A percentile compares a stretch with the other conserved stretches of the same genome.
These are phyloP conservation scores for Plecturocebus donacophilus DNA, from an alignment of 2,113 vertebrate species.

Conservation along the genomic window DNA sequence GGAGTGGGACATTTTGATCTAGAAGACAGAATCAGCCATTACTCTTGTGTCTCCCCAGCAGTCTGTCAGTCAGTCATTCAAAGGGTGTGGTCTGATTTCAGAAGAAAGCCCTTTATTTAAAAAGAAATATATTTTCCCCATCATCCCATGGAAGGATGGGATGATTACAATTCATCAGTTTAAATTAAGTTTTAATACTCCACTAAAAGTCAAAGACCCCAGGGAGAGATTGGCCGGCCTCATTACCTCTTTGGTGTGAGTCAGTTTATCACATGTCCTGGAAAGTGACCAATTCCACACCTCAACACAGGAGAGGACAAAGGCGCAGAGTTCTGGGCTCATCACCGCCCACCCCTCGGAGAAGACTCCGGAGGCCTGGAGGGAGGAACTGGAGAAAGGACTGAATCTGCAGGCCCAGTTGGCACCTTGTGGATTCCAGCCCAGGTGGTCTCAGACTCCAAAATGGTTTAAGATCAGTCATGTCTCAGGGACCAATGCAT, in stretches of 20 bases:
- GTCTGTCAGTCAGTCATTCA: neutral
- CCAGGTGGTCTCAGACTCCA: neutral
- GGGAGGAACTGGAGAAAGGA: no score
- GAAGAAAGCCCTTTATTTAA: neutral
- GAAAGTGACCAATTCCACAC: neutral
- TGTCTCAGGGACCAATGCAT: neutral
- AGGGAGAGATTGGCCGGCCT: neutral
- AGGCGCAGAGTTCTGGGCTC: neutral
- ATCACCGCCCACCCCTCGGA: no score
- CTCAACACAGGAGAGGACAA: neutral
- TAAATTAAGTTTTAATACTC: slow-evolving; percentile 57
- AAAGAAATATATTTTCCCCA: neutral
- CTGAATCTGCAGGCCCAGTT: neutral
- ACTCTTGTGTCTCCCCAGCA: neutral
- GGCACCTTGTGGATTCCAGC: neutral
- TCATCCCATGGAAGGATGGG: neutral
- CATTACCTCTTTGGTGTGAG: neutral
- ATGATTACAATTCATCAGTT: neutral
- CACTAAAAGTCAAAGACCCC: slow-evolving; percentile 17
- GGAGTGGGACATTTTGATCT: neutral
- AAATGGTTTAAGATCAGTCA: neutral
- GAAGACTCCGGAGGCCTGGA: neutral
- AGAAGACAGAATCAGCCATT: neutral
- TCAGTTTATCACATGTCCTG: neutral
- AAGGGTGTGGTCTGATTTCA: slow-evolving; percentile 27